Conservation (phyloP, 2,797 vertebrate species). For the Syndactyla subalaris region DNA sequence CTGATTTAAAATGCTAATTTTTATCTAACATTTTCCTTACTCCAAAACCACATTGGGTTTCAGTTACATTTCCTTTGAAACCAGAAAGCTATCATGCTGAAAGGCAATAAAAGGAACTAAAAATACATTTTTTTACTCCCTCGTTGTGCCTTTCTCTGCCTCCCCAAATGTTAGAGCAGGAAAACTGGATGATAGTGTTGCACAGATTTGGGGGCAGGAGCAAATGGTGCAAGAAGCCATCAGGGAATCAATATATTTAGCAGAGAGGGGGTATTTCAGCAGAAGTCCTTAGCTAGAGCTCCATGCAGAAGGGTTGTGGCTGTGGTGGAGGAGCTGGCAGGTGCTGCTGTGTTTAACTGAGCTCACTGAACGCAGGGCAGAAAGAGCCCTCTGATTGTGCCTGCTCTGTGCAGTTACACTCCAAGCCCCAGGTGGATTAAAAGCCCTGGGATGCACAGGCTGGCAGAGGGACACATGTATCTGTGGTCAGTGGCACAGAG, state of each 20-base stretch:
- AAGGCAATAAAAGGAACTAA: conserved; percentile 36
- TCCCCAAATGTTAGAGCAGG: conserved; percentile 2
- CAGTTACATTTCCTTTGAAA: conserved; percentile 52
- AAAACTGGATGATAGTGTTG: background rate
- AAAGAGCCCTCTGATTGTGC: background rate
- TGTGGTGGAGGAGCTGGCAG: background rate
- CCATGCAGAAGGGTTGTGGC: background rate
- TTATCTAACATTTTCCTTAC: conserved; percentile 30
- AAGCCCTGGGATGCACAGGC: background rate
- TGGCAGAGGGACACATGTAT: background rate
- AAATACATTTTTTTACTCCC: background rate
- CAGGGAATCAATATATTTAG: background rate
- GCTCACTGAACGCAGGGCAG: background rate
- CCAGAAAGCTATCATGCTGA: background rate
- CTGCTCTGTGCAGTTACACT: background rate
- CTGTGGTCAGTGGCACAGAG: background rate
- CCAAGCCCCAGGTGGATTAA: background rate
- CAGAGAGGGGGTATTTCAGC: background rate
- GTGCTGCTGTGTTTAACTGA: background rate
- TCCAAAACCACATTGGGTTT: conserved; percentile 15
- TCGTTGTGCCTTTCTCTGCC: conserved; percentile 17
- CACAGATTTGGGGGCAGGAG: background rate
- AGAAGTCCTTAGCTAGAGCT: background rate
- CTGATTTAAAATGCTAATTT: conserved; percentile 48
- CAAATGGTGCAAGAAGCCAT: background rate